Percentiles rank a stretch among this genome's conserved stretches.
These are phyloP conservation scores for Dryadula phaetusa DNA, from an alignment of 2,888 invertebrate genomes.

Conservation along the genomic window DNA sequence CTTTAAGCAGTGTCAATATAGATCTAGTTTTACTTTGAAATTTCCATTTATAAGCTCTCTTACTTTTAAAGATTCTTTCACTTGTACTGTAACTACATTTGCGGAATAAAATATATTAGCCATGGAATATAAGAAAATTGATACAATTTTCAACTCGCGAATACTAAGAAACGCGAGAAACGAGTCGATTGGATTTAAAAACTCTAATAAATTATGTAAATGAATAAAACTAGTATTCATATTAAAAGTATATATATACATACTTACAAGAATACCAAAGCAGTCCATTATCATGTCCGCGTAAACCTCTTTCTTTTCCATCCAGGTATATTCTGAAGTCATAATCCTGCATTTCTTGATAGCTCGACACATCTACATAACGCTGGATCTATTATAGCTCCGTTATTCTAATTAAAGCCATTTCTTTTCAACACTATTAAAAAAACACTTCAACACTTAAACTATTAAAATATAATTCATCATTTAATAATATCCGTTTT, in stretches of 20 bases:
- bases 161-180: too few species aligned
- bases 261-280: constrained; percentile 75
- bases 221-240: background rate
- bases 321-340: constrained; percentile 75
- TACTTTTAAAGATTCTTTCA: too few species aligned
- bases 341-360: constrained; percentile 78
- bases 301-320: constrained; percentile 74
- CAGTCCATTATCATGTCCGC: constrained; percentile 80
- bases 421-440: constrained; percentile 46
- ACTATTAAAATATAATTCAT: constrained; percentile 25
- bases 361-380: constrained; percentile 76
- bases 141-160: too few species aligned
- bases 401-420: constrained; percentile 68
- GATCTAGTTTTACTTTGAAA: too few species aligned
- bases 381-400: constrained; percentile 74
- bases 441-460: constrained; percentile 27
- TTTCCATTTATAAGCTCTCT: too few species aligned
- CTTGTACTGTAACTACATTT: too few species aligned
- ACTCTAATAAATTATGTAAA: background rate
- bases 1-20: too few species aligned
- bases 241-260: background rate
- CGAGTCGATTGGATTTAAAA: too few species aligned
- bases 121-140: too few species aligned
- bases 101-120: too few species aligned
- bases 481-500: constrained; percentile 20